Evolutionary conservation across 2,888 invertebrate species (phyloP), one percentile per base, ranked within the genome.

Genomic region (Drosophila leonis): DNA sequence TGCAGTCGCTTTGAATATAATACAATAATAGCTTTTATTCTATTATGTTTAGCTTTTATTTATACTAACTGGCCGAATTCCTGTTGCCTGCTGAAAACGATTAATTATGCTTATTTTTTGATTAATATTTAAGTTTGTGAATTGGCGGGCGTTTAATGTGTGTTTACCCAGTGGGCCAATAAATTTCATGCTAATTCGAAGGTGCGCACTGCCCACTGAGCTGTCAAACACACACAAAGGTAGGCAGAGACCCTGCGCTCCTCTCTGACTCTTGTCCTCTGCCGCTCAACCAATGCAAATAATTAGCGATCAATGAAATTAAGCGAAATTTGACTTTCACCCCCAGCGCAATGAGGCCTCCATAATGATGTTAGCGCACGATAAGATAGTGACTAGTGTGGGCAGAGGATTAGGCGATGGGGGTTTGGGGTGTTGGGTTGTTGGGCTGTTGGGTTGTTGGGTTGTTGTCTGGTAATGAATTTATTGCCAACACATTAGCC

Each of bases 231-330:
- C 13, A n/a, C 41, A 6, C 55, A 48, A 41, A 20, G 46, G 9
- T 13, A 7, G 13, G 24, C 13, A 20, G 20, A n/a, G 29, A 4
- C 4, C 33, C 33, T 15, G 27, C 1, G 13, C 31, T 3, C 33
- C 6, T n/a, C 29, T 2, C 4, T 1, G 18, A 29, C 18, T 13
- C 8, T 39, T 7, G 2, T 0, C 9, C 13, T 52, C 13, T 20
- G n/a, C 1, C 37, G 3, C 9, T n/a, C 10, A 56, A 31, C 49
- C 46, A 72, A 66, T 54, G 72, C 71, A 82, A 80, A 85, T 72
- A 80, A 52, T 65, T 63, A 51, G 65, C 72, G 56, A 77, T 82
- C 82, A 73, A 87, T 87, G 78, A 76, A 76, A 65, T 81, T 75
- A 68, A 37, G 69, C 71, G 48, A 60, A 73, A 74, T 76, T 74